phyloP scores from a whole-genome alignment of 2,797 vertebrate genomes.

The Arnoldichthys spilopterus region DNA sequence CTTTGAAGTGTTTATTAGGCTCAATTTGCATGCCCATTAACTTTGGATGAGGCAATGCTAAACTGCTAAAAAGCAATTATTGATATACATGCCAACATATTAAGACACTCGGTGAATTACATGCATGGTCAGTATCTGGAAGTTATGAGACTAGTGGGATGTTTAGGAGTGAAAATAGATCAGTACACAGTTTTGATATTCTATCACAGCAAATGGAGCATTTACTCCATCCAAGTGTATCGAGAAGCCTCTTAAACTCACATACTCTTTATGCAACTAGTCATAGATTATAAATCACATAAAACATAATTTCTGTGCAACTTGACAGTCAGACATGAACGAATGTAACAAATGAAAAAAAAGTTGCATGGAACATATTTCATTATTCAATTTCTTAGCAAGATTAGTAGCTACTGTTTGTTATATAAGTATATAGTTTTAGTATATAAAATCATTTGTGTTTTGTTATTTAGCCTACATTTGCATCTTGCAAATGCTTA shows the following conservation, averaged over 20 bases:
- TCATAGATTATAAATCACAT: background rate
- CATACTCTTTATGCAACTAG: background rate
- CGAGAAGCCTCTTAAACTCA: background rate
- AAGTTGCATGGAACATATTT: too few relatives aligned
- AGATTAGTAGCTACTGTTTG: background rate
- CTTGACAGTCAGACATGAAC: too few relatives aligned
- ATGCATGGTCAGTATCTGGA: constrained; percentile 32
- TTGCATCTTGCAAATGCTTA: too few relatives aligned
- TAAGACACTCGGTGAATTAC: constrained; percentile 37
- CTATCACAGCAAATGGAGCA: background rate
- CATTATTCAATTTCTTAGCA: background rate
- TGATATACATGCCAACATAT: constrained; percentile 47
- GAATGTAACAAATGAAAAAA: too few relatives aligned
- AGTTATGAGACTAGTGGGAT: background rate
- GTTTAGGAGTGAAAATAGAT: constrained; percentile 14
- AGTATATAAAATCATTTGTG: background rate
- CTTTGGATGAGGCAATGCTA: constrained; percentile 43
- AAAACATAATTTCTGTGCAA: too few relatives aligned
- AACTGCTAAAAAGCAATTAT: constrained; percentile 50
- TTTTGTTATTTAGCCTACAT: too few relatives aligned
- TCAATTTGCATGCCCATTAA: constrained; percentile 52
- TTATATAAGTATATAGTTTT: background rate
- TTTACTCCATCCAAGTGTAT: background rate
- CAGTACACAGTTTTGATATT: background rate
- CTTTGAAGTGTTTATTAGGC: constrained; percentile 53